Conservation (phyloP, 2,113 vertebrate genomes). For the Actenoides lindsayi region DNA sequence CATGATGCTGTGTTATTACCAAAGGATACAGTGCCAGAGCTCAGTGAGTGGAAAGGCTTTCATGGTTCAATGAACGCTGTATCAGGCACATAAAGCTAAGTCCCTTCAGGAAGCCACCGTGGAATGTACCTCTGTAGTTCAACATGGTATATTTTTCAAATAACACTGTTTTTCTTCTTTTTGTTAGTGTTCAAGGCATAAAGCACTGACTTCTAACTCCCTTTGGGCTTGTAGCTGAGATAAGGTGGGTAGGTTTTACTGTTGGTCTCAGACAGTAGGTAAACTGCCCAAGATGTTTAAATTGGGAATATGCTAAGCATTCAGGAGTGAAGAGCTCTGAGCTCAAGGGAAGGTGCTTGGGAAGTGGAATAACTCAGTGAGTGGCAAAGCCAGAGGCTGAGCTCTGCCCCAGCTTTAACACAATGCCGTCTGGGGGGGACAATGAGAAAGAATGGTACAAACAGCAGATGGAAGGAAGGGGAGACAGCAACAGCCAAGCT, state of each 20-base stretch:
- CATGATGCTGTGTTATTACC: neutral
- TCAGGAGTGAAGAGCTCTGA: neutral
- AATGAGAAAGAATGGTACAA: accelerated
- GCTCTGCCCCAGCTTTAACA: neutral
- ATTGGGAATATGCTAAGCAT: conserved; percentile 7
- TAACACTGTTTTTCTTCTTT: neutral
- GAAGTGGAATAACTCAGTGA: neutral
- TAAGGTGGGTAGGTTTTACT: conserved; percentile 34
- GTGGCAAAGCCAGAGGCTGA: neutral
- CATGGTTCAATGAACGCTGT: neutral
- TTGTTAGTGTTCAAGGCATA: neutral
- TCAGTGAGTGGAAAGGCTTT: neutral
- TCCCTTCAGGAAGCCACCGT: neutral
- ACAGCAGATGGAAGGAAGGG: neutral
- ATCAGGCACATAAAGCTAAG: neutral
- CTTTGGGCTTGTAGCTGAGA: conserved; percentile 42
- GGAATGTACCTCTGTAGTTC: neutral
- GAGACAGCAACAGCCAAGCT: neutral
- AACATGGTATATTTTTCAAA: neutral
- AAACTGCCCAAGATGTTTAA: conserved; percentile 26
- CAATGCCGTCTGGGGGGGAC: neutral
- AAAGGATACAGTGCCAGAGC: neutral
- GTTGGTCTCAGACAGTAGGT: conserved; percentile 12
- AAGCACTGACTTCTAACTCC: neutral
- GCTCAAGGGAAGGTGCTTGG: neutral